phyloP scores from a whole-genome alignment of 2,888 invertebrate species.

The Anticlea derivata region DNA sequence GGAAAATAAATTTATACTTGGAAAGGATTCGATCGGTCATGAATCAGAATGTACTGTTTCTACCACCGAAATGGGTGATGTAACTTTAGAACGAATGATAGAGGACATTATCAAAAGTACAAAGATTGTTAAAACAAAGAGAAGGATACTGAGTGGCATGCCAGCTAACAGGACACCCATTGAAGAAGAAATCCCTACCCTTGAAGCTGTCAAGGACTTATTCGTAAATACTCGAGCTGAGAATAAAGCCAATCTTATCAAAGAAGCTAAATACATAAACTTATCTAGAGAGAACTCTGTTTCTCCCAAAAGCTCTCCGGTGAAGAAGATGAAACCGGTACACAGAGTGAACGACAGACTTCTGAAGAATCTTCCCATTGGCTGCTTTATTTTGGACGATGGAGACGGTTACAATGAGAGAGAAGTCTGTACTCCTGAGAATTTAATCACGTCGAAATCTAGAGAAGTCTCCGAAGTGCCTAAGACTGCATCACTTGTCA shows the following conservation, averaged over 20 bases:
- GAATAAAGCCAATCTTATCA: constrained; percentile 70
- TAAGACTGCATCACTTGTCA: constrained; percentile 46
- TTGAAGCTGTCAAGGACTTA: constrained; percentile 64
- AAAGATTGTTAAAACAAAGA: constrained; percentile 73
- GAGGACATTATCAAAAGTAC: constrained; percentile 85
- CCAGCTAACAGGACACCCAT: constrained; percentile 39
- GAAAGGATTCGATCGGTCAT: constrained; percentile 63
- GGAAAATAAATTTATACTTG: constrained; percentile 77
- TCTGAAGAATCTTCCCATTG: constrained; percentile 72
- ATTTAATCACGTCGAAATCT: constrained; percentile 43
- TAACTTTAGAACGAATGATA: constrained; percentile 84
- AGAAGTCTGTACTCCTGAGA: constrained; percentile 77
- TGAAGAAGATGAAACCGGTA: constrained; percentile 61
- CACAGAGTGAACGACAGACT: constrained; percentile 67
- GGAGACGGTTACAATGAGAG: constrained; percentile 78
- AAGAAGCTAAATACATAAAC: constrained; percentile 73
- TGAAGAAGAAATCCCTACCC: constrained; percentile 58
- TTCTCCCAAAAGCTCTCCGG: constrained; percentile 69
- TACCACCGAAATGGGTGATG: constrained; percentile 80
- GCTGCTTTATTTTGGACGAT: constrained; percentile 75
- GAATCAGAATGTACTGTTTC: constrained; percentile 74
- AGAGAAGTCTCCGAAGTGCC: constrained; percentile 38
- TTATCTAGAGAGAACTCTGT: constrained; percentile 75
- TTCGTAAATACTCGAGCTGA: constrained; percentile 74
- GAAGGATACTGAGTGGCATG: constrained; percentile 61